These are phyloP conservation scores for Pseudorectes ferrugineus DNA, from an alignment of 2,113 vertebrate genomes.

Conservation along the genomic window DNA sequence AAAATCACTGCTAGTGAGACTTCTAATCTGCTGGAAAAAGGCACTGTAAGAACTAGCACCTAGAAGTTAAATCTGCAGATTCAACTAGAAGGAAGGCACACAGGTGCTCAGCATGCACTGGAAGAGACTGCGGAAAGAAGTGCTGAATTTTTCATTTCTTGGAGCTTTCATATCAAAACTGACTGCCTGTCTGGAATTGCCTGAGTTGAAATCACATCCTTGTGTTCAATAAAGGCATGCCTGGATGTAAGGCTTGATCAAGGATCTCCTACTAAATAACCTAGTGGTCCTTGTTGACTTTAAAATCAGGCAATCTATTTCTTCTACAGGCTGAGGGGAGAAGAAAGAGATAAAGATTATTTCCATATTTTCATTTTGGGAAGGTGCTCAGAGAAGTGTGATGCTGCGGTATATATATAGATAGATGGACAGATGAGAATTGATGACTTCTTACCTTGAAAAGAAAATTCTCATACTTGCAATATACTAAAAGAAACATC, in stretches of 20 bases:
- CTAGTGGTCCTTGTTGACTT: conserved; percentile 14
- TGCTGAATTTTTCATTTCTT: conserved; percentile 43
- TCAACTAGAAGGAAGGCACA: neutral
- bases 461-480: neutral
- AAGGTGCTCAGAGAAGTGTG: neutral
- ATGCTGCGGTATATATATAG: neutral
- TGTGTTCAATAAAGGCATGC: neutral
- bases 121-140: neutral
- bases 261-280: conserved; percentile 25
- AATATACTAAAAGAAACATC: conserved; percentile 43
- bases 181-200: neutral
- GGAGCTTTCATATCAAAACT: conserved; percentile 15
- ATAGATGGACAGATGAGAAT: neutral
- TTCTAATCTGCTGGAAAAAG: neutral
- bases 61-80: neutral
- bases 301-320: conserved; percentile 35
- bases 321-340: neutral
- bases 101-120: neutral
- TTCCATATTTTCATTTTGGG: conserved; percentile 35
- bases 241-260: conserved; percentile 5
- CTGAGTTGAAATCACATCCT: conserved; percentile 3
- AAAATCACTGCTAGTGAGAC: neutral
- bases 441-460: neutral
- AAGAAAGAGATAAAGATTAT: conserved; percentile 38
- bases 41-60: neutral